phyloP scores from a whole-genome alignment of 64 coral and sea anemone species.

The Cladopsammia gracilis region DNA sequence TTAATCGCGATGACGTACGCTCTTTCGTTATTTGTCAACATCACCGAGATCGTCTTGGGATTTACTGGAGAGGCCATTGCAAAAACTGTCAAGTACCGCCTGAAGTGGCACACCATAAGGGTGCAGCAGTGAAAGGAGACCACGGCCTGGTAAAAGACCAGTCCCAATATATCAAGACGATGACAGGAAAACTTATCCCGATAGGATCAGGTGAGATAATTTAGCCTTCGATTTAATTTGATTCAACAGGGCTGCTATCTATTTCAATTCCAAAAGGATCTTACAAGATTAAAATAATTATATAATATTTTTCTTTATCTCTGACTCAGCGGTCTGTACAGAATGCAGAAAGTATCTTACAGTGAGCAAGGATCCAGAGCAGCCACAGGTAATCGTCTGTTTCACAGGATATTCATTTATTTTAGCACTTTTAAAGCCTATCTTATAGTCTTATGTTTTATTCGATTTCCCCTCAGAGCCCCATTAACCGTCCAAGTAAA shows the following conservation, averaged over 20 bases:
- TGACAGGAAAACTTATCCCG: slow-evolving; percentile 36
- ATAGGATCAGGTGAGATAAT: slow-evolving; percentile 10
- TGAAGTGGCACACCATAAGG: slow-evolving; percentile 4
- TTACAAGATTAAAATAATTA: background rate
- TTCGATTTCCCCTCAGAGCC: background rate
- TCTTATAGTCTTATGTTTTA: background rate
- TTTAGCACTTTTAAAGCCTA: background rate
- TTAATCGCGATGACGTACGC: background rate
- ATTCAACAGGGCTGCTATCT: background rate
- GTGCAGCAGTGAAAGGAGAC: slow-evolving; percentile 17
- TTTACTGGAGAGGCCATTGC: slow-evolving; percentile 24
- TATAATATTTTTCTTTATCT: background rate
- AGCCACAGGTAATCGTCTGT: background rate
- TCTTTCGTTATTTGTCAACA: background rate
- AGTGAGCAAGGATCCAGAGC: background rate
- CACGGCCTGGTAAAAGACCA: background rate
- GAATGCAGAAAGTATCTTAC: slow-evolving; percentile 14
- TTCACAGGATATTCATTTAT: too few species aligned
- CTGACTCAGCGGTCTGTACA: background rate
- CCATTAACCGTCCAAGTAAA: slow-evolving; percentile 28
- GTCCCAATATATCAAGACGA: slow-evolving; percentile 15
- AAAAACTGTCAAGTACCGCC: slow-evolving; percentile 15
- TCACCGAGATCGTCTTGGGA: slow-evolving; percentile 12
- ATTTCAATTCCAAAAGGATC: background rate
- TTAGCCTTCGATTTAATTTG: background rate